Evolutionary conservation across 2,113 vertebrate genomes (phyloP), one percentile per base, ranked within the genome.

Genomic region (Hylia prasina): DNA sequence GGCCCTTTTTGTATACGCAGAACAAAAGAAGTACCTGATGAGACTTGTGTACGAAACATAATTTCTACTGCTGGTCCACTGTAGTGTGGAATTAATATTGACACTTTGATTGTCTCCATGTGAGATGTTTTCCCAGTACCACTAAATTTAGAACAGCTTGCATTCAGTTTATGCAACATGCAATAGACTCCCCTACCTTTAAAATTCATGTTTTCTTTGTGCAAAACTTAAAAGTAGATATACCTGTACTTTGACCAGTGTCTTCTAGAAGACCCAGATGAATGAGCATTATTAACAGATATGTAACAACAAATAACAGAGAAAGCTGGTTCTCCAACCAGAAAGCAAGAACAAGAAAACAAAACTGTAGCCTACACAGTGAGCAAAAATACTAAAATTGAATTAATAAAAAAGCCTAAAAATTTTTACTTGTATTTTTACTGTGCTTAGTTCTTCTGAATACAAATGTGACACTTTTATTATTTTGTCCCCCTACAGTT

Each of bases 61-160:
- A 61, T 93, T 80, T 39, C n/a, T 42, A 17, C 39, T 35, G 45
- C 61, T 64, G 37, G 79, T 70, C 83, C 77, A 63, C 87, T 37
- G 24, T 96, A 54, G 10, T 86, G 88, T 95, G 54, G 91, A 89
- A 93, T 97, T 97, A 95, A 86, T 97, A 96, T 63, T 88, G 89
- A 95, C 22, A 30, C 12, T 91, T 89, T 45, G 19, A 50, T 87
- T 82, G 23, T 93, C 88, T 97, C 88, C 37, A 18, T 92, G 85
- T 89, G 94, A 85, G 73, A 68, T 93, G 22, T 91, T 91, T 96
- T 93, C 88, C 90, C 51, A 13, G 22, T 75, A 89, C 48, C 79
- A 37, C n/a, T 91, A 79, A 79, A 91, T 96, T 93, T 84, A 89
- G 82, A 91, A 89, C 68, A 90, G 81, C 44, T 96, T 96, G 33